These are phyloP conservation scores for Acanthaster planci DNA, from an alignment of 35 echinoderm and acorn worm genomes.

Conservation along the genomic window DNA sequence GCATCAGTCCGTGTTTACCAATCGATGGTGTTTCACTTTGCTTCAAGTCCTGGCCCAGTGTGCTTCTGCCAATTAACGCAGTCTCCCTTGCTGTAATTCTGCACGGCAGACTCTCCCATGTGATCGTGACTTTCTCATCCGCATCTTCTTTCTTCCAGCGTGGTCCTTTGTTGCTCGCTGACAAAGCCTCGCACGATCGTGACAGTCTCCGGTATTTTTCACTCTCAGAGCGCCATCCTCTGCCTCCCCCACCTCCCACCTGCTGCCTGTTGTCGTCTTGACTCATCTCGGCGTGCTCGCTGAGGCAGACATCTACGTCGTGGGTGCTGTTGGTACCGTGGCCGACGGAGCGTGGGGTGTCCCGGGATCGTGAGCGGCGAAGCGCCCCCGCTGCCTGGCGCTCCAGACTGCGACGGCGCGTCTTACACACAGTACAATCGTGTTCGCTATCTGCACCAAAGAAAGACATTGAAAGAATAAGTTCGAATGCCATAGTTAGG, in stretches of 20 bases:
- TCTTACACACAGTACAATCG: constrained; percentile 30
- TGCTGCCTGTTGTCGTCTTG: not conserved
- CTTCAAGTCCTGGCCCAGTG: no score
- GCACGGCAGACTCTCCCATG: no score
- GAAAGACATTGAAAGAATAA: not conserved
- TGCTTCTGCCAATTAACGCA: no score
- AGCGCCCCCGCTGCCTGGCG: not conserved
- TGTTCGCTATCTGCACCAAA: constrained; percentile 20
- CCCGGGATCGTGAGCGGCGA: constrained; percentile 33
- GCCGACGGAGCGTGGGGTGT: constrained; percentile 10
- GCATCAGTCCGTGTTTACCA: no score
- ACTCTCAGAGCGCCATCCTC: not conserved
- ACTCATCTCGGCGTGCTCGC: not conserved
- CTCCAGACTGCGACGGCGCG: constrained; percentile 20
- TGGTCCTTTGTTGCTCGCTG: not conserved
- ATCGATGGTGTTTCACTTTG: no score
- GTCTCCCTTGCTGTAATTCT: no score
- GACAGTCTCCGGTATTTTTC: constrained; percentile 20
- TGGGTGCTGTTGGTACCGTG: not conserved
- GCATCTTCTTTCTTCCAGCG: not conserved
- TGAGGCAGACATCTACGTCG: not conserved
- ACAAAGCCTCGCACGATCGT: constrained; percentile 18
- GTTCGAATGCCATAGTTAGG: not conserved
- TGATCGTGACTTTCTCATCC: no score
- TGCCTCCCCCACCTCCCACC: not conserved